phyloP scores from a whole-genome alignment of 2,888 invertebrate species.

The Ectropis crepuscularia region DNA sequence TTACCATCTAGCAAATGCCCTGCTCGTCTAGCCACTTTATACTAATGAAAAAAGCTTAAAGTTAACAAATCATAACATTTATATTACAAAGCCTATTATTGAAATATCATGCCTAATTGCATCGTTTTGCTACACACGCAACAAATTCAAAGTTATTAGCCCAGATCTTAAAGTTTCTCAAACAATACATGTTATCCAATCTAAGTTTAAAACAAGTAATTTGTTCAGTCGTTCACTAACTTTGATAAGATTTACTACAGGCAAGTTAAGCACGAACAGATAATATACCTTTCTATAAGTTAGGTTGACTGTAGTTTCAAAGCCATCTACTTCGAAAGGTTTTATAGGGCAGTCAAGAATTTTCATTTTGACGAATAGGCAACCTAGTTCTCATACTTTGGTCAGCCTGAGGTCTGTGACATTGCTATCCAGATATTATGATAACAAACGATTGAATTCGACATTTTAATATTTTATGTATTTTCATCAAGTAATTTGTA shows the following conservation, averaged over 20 bases:
- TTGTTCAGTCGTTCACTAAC: conserved; percentile 51
- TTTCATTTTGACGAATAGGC: too few species aligned
- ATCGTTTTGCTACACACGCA: conserved; percentile 2
- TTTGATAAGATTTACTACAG: conserved; percentile 50
- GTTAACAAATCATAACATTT: too few species aligned
- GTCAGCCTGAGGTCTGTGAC: too few species aligned
- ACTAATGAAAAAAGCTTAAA: background rate
- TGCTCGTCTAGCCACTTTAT: too few species aligned
- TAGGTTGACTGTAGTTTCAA: background rate
- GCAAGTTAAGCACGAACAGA: background rate
- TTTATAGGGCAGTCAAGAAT: too few species aligned
- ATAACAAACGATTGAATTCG: too few species aligned
- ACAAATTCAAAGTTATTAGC: conserved; percentile 29
- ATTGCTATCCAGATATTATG: too few species aligned
- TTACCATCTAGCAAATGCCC: too few species aligned
- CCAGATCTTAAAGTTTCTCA: conserved; percentile 50
- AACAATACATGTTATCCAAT: conserved; percentile 51
- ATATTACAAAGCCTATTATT: background rate
- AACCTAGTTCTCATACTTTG: too few species aligned
- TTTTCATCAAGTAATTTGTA: too few species aligned
- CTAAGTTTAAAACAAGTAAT: conserved; percentile 54
- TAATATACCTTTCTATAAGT: background rate
- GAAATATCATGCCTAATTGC: conserved; percentile 1
- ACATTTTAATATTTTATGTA: too few species aligned
- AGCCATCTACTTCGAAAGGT: background rate